Evolutionary conservation across 2,797 vertebrate genomes (phyloP), one percentile per base, ranked within the genome.

Genomic region (Malacoraja senta): DNA sequence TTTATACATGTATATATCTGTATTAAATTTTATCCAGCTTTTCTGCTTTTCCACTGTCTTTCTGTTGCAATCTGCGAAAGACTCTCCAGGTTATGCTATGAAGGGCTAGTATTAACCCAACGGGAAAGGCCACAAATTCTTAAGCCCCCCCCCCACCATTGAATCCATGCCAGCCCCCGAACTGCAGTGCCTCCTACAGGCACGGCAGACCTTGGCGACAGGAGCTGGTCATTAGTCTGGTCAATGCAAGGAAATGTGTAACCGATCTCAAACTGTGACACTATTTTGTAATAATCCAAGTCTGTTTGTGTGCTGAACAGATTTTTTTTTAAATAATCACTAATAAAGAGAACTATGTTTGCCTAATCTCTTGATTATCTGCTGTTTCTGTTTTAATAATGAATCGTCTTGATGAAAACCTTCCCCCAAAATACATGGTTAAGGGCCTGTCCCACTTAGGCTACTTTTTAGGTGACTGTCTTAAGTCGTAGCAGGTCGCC

Each of bases 291-390:
- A 91, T 74, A 24, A 74, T 91, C 68, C 19, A 17, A 88, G 44
- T 91, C 68, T 91, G 68, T 91, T 91, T 74, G 12, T 53, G 35
- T 72, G 32, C 13, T 15, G 3, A 74, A 91, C 90, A 91, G 90
- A 91, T 74, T 24, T 81, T 80, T 91, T 91, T 68, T 32, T 6
- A 6, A 35, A 29, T 21, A 71, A 91, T 72, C 6, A 91, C 9
- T 74, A 74, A 72, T 44, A 83, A 53, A 65, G 84, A 74, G 68
- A 74, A 91, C 63, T 68, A 88, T 88, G 13, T 86, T 86, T 86
- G 61, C 32, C 1, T 88, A 35, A 65, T 35, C 63, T 68, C n/a
- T 8, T n/a, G n/a, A 6, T 63, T 88, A 8, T 38, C 84, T 65
- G 61, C 29, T 88, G 58, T 21, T 63, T 3, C 58, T 63, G 61